phyloP scores from a whole-genome alignment of 1,140 invertebrate species.

The Marisa cornuarietis region DNA sequence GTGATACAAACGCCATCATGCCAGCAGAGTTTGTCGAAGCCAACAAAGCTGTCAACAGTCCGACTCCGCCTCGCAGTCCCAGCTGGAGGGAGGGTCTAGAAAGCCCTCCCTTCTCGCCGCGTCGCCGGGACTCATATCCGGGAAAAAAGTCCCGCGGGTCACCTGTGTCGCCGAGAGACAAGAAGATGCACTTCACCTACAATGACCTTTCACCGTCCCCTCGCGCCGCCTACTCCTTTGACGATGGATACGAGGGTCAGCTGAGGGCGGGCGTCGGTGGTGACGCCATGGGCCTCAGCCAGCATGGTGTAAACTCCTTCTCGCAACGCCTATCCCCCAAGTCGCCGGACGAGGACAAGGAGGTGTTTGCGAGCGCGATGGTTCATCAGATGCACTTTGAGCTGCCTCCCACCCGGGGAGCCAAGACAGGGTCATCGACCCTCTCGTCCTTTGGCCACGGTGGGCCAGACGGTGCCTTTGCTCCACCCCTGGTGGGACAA shows the following conservation, averaged over 20 bases:
- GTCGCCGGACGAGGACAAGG: constrained; percentile 52
- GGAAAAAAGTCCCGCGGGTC: constrained; percentile 54
- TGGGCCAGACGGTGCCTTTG: constrained; percentile 15
- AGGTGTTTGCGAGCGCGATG: constrained; percentile 37
- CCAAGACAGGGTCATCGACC: constrained; percentile 25
- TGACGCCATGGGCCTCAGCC: constrained; percentile 1
- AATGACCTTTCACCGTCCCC: constrained; percentile 54
- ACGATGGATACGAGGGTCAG: constrained; percentile 44
- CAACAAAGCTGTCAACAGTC: constrained; percentile 46
- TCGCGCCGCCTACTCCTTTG: constrained; percentile 46
- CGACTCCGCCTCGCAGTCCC: constrained; percentile 54
- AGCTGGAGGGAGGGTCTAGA: constrained; percentile 61
- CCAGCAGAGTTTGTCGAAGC: constrained; percentile 14
- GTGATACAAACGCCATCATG: constrained; percentile 16
- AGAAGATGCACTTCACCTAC: constrained; percentile 52
- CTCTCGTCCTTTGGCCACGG: constrained; percentile 23
- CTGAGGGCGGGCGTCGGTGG: not conserved
- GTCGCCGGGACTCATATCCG: constrained; percentile 55
- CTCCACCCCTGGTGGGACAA: constrained; percentile 17
- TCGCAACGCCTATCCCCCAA: constrained; percentile 19
- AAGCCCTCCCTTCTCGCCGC: constrained; percentile 59
- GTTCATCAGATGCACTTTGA: constrained; percentile 37
- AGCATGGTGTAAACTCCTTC: constrained; percentile 11
- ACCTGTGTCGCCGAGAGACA: constrained; percentile 51
- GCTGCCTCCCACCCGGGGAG: constrained; percentile 25